phyloP scores from a whole-genome alignment of 2,888 invertebrate genomes.

The Polymixis flavicincta region DNA sequence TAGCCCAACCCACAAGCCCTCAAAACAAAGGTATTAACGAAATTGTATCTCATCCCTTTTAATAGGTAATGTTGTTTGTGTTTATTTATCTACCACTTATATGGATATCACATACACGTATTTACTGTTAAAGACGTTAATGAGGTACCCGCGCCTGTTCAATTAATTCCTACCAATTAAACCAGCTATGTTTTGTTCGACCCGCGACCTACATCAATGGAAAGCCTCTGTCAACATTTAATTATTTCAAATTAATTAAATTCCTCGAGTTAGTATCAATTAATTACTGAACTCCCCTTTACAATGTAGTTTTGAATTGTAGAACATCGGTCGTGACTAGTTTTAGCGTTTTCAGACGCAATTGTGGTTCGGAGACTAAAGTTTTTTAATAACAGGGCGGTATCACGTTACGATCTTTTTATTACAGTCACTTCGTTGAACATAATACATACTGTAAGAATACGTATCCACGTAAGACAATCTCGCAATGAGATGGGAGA shows the following conservation, averaged over 20 bases:
- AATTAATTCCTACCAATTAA: constrained; percentile 67
- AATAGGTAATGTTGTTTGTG: background rate
- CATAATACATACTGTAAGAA: background rate
- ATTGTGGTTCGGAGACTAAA: constrained; percentile 7
- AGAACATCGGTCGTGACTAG: constrained; percentile 13
- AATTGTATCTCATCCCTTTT: background rate
- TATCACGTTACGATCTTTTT: constrained; percentile 1
- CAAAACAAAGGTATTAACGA: background rate
- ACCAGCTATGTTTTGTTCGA: constrained; percentile 61
- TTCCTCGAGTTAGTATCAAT: constrained; percentile 64
- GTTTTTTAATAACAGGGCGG: background rate
- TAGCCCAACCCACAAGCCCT: no score
- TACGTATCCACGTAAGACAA: background rate
- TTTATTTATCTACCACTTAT: background rate
- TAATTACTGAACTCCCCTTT: constrained; percentile 58
- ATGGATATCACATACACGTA: constrained; percentile 11
- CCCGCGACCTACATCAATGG: constrained; percentile 63
- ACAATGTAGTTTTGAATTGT: constrained; percentile 41
- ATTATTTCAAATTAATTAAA: constrained; percentile 75
- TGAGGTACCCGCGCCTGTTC: constrained; percentile 51
- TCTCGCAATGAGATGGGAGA: background rate
- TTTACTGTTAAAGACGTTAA: constrained; percentile 44
- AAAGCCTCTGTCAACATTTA: constrained; percentile 70
- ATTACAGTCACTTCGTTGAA: background rate
- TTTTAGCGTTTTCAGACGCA: background rate